Evolutionary conservation across 2,888 invertebrate genomes (phyloP), one percentile per base, ranked within the genome.

Genomic region (Conchocele bisecta): DNA sequence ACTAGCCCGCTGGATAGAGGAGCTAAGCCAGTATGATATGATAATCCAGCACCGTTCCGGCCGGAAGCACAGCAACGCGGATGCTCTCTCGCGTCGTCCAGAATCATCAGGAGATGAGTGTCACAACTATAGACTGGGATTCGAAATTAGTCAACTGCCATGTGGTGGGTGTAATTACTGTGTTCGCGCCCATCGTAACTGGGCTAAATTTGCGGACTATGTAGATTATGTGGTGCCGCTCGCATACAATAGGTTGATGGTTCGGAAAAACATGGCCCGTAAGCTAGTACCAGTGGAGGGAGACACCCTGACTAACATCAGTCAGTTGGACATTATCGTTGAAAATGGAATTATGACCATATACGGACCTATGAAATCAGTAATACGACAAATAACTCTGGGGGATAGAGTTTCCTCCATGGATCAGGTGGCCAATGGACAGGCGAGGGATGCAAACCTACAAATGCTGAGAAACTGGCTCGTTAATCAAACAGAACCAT

Each of bases 21-120:
- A 68, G 24, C 35, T 76, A 2, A 42, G 46, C 3, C 71, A 74
- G 37, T 77, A 60, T 50, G 51, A 75, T 20, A 57, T 75, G 71
- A 11, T 24, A 11, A 57, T 75, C 2, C 42, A 15, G 15, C 15
- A 41, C 42, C n/a, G 42, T 20, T 7, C 15, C 15, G 42, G 42
- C 42, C 42, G 15, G 22, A 41, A 41, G 15, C 42, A 41, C 42
- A 15, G 42, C 4, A 41, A 41, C 22, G 42, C 42, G 7, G 42
- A 41, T 15, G 5, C 42, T 5, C 5, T 41, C 6, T 41, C 42
- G 15, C 5, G 5, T 20, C 6, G 5, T 7, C 42, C 5, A 9
- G 5, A 5, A 9, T 17, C n/a, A 41, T 17, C n/a, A 5, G 42
- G 5, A 41, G 17, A 41, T 29, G 35, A 26, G 42, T 41, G 42